Conservation (phyloP, 2,888 invertebrate genomes). For the Allolobophora icterica region DNA sequence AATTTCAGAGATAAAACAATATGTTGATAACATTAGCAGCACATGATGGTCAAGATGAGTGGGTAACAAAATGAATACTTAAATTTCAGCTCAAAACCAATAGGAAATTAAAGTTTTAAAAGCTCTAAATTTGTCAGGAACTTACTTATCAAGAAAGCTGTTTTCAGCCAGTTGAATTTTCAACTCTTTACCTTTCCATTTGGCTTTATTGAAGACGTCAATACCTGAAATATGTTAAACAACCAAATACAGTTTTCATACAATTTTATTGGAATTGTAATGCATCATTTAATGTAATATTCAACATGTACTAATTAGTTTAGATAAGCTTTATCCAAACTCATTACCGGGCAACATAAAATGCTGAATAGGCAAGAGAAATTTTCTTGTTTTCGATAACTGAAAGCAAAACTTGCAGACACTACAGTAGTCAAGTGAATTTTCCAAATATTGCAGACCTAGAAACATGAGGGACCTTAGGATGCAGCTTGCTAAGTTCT, state of each 20-base stretch:
- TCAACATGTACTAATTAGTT: neutral
- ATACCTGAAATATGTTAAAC: neutral
- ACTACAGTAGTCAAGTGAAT: neutral
- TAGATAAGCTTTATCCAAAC: neutral
- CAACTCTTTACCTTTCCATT: constrained; percentile 25
- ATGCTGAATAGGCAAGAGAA: neutral
- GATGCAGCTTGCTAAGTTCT: neutral
- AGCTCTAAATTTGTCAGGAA: neutral
- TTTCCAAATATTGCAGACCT: neutral
- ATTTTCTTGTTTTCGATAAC: neutral
- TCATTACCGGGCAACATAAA: neutral
- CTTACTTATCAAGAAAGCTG: constrained; percentile 23
- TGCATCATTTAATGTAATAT: neutral
- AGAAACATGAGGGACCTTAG: neutral
- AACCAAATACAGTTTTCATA: neutral
- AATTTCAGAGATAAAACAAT: neutral
- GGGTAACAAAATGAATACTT: neutral
- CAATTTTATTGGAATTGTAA: neutral
- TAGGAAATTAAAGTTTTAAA: neutral
- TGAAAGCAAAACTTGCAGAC: neutral
- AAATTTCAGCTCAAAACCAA: neutral
- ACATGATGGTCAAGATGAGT: neutral
- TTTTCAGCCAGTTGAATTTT: constrained; percentile 25
- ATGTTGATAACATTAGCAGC: neutral
- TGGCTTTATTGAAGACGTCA: constrained; percentile 25